Base-by-base conservation (phyloP, 2,888 invertebrate genomes). In the Phragmatobia fuliginosa region DNA sequence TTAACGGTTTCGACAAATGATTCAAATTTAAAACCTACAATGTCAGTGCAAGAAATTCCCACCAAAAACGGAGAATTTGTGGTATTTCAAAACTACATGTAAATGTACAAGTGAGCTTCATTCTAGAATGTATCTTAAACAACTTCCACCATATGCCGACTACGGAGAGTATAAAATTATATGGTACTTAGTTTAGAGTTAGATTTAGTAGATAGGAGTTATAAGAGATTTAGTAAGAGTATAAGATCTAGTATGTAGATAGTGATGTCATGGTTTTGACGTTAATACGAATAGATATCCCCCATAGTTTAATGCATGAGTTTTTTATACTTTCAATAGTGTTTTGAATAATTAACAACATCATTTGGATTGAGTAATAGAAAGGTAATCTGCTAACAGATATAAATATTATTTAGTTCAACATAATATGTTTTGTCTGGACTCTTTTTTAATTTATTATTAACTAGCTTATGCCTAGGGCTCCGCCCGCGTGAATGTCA, bases 301-400 rank as follows among this genome's bases (percentile, higher is more conserved):
- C 52, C 18, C 10, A 36, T 21, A 61, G 31, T 67, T 64, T 41
- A 25, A 31, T 79, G 80, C 81, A 80, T 79, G 79, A 66, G 41
- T 59, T 71, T 71, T 49, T 66, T 11, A 62, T 67, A 31, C 45
- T 64, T 68, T 33, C 2, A 68, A 52, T 33, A 58, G 28, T 62
- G n/a, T 65, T 74, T 67, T 71, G 70, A 74, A 76, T 79, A 75
- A 71, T 49, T 66, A 71, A 73, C 71, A 65, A 25, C 52, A 36
- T 65, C 28, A 32, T n/a, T 21, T 56, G n/a, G n/a, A n/a, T n/a
- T n/a, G 1, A 56, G 8, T 4, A 1, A 16, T 1, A 28, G 1
- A 6, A 49, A 6, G 8, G 33, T 33, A 38, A 38, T 16, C 16
- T 25, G 21, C 8, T 45, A 21, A 45, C 8, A 45, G 21, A 45